These are phyloP conservation scores for Spodoptera littoralis DNA, from an alignment of 2,888 invertebrate species.

Conservation along the genomic window DNA sequence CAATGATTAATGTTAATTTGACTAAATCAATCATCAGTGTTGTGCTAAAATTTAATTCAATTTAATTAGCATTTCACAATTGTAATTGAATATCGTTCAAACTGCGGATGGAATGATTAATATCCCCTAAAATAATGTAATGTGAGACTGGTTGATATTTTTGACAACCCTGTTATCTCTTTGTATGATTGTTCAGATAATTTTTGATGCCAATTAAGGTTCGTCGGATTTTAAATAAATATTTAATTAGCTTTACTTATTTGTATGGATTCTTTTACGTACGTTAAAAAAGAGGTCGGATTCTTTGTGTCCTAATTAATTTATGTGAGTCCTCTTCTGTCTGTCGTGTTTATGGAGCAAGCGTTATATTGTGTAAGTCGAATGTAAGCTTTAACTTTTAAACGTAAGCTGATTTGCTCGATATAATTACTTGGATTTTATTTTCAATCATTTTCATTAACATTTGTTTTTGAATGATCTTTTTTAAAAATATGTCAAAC, in stretches of 20 bases:
- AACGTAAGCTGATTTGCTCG: no score
- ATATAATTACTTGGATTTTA: no score
- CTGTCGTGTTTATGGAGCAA: no score
- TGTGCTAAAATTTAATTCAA: constrained; percentile 45
- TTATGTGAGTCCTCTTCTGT: no score
- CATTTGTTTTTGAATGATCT: no score
- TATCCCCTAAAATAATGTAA: constrained; percentile 35
- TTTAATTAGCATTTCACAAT: constrained; percentile 37
- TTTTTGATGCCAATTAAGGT: constrained; percentile 63
- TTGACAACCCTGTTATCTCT: constrained; percentile 55
- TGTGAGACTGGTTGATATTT: constrained; percentile 22
- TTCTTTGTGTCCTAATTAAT: no score
- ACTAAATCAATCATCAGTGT: constrained; percentile 35
- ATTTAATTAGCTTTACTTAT: constrained; percentile 39
- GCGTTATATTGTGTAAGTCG: no score
- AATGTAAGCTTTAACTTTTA: no score
- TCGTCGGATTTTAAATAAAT: constrained; percentile 52
- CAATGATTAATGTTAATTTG: constrained; percentile 38
- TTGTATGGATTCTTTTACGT: constrained; percentile 1
- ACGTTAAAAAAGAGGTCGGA: neutral
- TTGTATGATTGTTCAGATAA: constrained; percentile 60
- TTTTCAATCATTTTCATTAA: no score
- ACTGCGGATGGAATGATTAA: constrained; percentile 47
- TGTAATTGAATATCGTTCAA: constrained; percentile 45
- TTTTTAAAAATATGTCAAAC: no score